Evolutionary conservation across 2,888 invertebrate genomes (phyloP).

Genomic region (Lasioglossum marginatum): DNA sequence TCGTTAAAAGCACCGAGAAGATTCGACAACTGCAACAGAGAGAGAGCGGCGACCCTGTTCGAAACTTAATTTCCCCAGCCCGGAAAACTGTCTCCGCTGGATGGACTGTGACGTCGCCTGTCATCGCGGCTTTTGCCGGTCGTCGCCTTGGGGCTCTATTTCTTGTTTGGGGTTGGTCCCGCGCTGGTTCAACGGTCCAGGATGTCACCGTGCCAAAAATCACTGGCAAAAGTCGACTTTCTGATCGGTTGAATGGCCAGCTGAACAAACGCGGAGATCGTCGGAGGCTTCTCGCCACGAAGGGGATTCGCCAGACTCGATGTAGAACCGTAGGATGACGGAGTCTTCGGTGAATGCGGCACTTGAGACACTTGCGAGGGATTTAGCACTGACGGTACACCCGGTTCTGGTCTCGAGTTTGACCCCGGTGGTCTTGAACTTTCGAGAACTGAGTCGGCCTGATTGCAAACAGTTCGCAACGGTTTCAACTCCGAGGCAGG

Average conservation of each 20-base stretch:
- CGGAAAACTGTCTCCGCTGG: neutral
- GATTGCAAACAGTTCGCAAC: neutral
- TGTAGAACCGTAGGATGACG: neutral
- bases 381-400: neutral
- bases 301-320: neutral
- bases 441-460: neutral
- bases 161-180: neutral
- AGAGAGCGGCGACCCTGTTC: neutral
- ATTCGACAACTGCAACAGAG: neutral
- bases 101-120: neutral
- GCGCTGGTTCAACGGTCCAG: slow-evolving; percentile 1
- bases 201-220: neutral
- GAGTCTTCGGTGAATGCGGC: neutral
- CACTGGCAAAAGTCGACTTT: neutral
- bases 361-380: neutral
- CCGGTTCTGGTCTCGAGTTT: neutral
- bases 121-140: neutral
- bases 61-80: slow-evolving; percentile 2
- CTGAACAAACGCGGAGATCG: neutral
- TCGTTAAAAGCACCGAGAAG: slow-evolving; percentile 24
- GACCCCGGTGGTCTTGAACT: slow-evolving; percentile 6
- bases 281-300: neutral
- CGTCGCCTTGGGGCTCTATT: neutral
- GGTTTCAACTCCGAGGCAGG: neutral
- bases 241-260: neutral